Base-by-base conservation (phyloP, 2,113 vertebrate genomes). In the Chamaetylas fuelleborni region DNA sequence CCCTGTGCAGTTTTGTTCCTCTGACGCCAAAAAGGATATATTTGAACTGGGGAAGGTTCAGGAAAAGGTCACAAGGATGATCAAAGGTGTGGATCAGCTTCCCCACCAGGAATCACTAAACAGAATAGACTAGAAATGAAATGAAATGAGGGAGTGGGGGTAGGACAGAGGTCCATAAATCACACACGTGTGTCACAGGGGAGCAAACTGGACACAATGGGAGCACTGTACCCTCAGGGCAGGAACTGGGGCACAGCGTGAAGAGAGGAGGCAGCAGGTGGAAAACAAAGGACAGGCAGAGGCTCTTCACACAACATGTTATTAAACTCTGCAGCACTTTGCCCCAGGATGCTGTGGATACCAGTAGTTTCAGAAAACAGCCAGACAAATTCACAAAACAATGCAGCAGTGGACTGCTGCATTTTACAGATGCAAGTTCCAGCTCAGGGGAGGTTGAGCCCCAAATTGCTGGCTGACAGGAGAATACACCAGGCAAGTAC, bases 1-100 rank as follows among this genome's bases (percentile, higher is more conserved):
- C 16, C 28, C n/a, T 12, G 6, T 5, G 38, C 26, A 76, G 62
- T 74, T 92, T 57, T 89, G 61, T 24, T 66, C 80, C 62, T 88
- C 67, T 11, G 8, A 70, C 1, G 16, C 64, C 71, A 53, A 50
- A 73, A 83, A 70, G 79, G 67, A 62, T 90, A 19, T 81, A 88
- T 88, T 80, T 88, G 58, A 90, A 34, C 45, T 9, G 47, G 22
- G 29, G 14, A 93, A 90, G 69, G 92, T 95, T 97, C 94, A 96
- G 26, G 23, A 81, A 88, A 88, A 92, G 95, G 92, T 96, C 92
- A 93, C 33, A 47, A 50, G 40, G 92, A 90, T 70, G 95, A 96
- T 97, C 95, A 96, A 97, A 97, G 95, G 92, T 88, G 88, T 93
- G 82, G 67, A 94, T 92, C 90, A 22, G 86, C 76, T 90, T 92